Base-by-base conservation (phyloP, 2,797 vertebrate species). In the Notoglanidium macrostoma region DNA sequence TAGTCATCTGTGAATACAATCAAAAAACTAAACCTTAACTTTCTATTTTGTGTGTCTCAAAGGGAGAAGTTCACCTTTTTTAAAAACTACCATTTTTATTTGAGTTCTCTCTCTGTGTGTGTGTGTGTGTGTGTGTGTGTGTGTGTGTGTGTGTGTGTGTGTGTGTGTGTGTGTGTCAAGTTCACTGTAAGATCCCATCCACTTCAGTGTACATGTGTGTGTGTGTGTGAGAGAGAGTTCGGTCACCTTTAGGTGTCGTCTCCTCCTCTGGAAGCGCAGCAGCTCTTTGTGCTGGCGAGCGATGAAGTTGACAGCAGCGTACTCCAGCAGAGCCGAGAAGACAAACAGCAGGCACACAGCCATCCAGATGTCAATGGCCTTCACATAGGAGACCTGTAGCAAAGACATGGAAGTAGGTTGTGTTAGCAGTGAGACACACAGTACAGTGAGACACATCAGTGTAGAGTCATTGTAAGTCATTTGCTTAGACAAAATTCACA, bases 281-380 rank as follows among this genome's bases (percentile, higher is more conserved):
- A 99, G 96, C 94, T 99, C 98, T 95, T 99, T 99, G 96, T 99
- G 98, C 93, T 99, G 98, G 90, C 98, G 97, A 85, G 98, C 98
- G 89, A 99, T 98, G 14, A 99, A 99, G 96, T 99, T 99, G 94
- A 99, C 98, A 0, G 98, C 98, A 1, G 98, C 98, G 0, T 99
- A 99, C 89, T 99, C 98, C 87, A 99, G 95, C 91, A 99, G 96
- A 5, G 98, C 98, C 0, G 98, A 99, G 96, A 99, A 99, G 87
- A 99, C 98, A 51, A 99, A 99, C 74, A 99, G 96, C 94, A 99
- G 94, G 91, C 98, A 99, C 49, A 99, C 98, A 0, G 98, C 98
- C 98, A 99, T 99, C 98, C 98, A 99, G 93, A 99, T 99, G 89
- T 99, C 98, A 83, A 99, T 99, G 94, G 98, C 98, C 93, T 99